Conservation (phyloP, 2,888 invertebrate genomes). For the Trachelus tabidus region DNA sequence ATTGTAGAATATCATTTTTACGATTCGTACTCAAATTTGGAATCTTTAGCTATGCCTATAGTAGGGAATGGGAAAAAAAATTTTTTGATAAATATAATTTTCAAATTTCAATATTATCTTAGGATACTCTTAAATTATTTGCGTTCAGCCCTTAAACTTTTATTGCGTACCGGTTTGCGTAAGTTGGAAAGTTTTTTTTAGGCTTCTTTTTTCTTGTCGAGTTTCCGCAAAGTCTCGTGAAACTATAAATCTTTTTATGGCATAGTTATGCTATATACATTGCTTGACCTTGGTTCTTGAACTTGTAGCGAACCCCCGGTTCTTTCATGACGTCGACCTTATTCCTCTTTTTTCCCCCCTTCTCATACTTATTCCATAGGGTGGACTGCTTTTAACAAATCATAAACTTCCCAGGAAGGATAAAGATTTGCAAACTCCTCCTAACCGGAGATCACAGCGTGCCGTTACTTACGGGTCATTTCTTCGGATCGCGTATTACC, state of each 20-base stretch:
- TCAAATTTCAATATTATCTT: not conserved
- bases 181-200: slow-evolving; percentile 14
- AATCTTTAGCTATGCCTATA: not conserved
- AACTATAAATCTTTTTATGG: slow-evolving; percentile 22
- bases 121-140: no score
- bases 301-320: slow-evolving; percentile 24
- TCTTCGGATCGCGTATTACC: not conserved
- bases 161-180: not conserved
- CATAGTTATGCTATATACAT: slow-evolving; percentile 10
- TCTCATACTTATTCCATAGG: not conserved
- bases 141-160: not conserved
- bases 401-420: not conserved
- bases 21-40: not conserved
- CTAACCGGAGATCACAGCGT: not conserved
- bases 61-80: not conserved
- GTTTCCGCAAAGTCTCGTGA: not conserved
- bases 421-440: slow-evolving; percentile 1
- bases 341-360: slow-evolving; percentile 11
- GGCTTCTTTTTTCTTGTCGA: not conserved
- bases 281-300: slow-evolving; percentile 42
- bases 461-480: not conserved
- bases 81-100: not conserved
- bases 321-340: slow-evolving; percentile 9
- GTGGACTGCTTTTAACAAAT: not conserved
- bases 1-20: not conserved